phyloP scores from a whole-genome alignment of 2,113 vertebrate genomes.

The Cololabis saira region DNA sequence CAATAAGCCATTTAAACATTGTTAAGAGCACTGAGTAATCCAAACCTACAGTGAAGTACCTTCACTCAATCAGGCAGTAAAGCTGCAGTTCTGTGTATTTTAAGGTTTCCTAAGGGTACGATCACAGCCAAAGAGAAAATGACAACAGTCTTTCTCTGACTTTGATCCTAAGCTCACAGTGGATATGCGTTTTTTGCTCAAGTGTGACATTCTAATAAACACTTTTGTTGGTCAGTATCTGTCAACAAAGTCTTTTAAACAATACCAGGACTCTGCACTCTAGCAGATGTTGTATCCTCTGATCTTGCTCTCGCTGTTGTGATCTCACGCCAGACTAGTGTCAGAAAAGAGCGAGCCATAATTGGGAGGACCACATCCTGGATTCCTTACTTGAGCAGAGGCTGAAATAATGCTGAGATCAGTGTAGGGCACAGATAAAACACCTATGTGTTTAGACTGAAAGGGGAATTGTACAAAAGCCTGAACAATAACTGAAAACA shows the following conservation, averaged over 20 bases:
- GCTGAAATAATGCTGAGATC: slow-evolving; percentile 42
- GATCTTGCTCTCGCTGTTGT: slow-evolving; percentile 20
- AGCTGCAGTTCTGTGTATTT: slow-evolving; percentile 20
- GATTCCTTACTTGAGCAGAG: slow-evolving; percentile 17
- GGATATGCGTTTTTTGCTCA: neutral
- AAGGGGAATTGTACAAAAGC: slow-evolving; percentile 31
- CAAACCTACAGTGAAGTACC: slow-evolving; percentile 45
- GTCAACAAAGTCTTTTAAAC: neutral
- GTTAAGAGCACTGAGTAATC: slow-evolving; percentile 43
- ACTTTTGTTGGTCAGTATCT: too few relatives aligned
- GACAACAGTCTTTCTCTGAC: slow-evolving; percentile 1
- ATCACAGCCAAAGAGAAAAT: slow-evolving; percentile 5
- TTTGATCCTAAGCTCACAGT: slow-evolving; percentile 4
- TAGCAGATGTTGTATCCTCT: neutral
- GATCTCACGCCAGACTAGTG: slow-evolving; percentile 22
- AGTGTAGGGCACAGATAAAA: slow-evolving; percentile 2
- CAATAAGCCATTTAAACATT: slow-evolving; percentile 61
- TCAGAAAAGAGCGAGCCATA: slow-evolving; percentile 19
- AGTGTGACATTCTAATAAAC: slow-evolving; percentile 3
- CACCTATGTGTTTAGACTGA: too few relatives aligned
- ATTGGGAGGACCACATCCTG: slow-evolving; percentile 28
- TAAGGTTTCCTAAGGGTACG: slow-evolving; percentile 20
- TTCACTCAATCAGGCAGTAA: slow-evolving; percentile 28
- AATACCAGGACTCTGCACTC: neutral
- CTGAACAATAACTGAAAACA: slow-evolving; percentile 19